These are phyloP conservation scores for Misgurnus anguillicaudatus DNA, from an alignment of 2,113 vertebrate genomes.

Conservation along the genomic window DNA sequence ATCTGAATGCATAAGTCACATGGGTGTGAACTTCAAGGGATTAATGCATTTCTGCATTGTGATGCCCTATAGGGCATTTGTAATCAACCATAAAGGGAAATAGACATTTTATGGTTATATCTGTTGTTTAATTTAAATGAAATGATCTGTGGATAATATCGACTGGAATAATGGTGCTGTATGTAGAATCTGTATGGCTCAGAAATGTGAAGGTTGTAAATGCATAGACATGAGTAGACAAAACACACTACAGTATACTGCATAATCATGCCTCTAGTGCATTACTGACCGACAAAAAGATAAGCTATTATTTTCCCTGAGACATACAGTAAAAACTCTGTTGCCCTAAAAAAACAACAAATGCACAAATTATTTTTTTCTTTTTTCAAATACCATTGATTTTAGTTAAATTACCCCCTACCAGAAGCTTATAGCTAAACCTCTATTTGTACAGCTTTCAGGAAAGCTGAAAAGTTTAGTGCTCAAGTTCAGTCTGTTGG, in stretches of 20 bases:
- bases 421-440: background rate
- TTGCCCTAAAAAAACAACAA: constrained; percentile 23
- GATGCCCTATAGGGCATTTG: too few species aligned
- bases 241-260: too few species aligned
- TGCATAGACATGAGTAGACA: too few species aligned
- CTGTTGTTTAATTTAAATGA: too few species aligned
- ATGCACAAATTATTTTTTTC: background rate
- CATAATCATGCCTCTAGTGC: background rate
- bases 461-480: constrained; percentile 13
- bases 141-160: too few species aligned
- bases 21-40: background rate
- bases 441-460: background rate
- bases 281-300: background rate
- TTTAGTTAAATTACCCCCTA: background rate
- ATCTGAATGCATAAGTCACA: background rate
- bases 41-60: background rate
- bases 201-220: too few species aligned
- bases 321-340: background rate
- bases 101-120: too few species aligned
- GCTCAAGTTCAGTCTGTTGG: background rate
- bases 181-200: too few species aligned
- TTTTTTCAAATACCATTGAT: background rate
- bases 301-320: background rate
- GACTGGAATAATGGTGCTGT: too few species aligned
- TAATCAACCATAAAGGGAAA: too few species aligned